Percentiles rank a stretch among this genome's conserved stretches.
Conservation (phyloP, 2,888 invertebrate genomes). For the Nemotelus pantherinus region DNA sequence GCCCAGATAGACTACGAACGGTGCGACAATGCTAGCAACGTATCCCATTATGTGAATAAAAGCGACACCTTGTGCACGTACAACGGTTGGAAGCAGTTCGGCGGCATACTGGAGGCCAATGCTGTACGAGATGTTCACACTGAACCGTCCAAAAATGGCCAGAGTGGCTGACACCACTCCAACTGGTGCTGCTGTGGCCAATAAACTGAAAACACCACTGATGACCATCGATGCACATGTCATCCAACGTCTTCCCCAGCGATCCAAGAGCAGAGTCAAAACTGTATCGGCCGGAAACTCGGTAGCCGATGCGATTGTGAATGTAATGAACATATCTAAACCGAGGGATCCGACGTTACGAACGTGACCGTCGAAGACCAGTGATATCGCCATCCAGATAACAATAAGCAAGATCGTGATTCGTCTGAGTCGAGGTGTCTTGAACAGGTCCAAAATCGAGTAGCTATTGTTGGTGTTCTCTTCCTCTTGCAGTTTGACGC, state of each 20-base stretch:
- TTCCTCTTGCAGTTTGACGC: slow-evolving; percentile 74
- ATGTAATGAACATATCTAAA: slow-evolving; percentile 84
- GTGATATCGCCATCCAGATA: slow-evolving; percentile 90
- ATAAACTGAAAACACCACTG: slow-evolving; percentile 82
- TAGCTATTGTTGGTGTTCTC: slow-evolving; percentile 76
- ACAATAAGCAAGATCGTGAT: slow-evolving; percentile 81
- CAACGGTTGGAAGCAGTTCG: slow-evolving; percentile 86
- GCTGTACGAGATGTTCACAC: slow-evolving; percentile 89
- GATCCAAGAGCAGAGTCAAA: slow-evolving; percentile 74
- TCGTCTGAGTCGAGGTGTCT: slow-evolving; percentile 77
- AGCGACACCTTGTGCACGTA: slow-evolving; percentile 86
- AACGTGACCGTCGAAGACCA: slow-evolving; percentile 90
- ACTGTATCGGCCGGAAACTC: slow-evolving; percentile 87
- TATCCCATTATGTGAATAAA: slow-evolving; percentile 90
- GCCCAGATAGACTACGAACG: slow-evolving; percentile 85
- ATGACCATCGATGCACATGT: slow-evolving; percentile 84
- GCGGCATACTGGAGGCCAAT: slow-evolving; percentile 91
- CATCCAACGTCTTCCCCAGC: slow-evolving; percentile 86
- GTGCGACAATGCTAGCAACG: slow-evolving; percentile 82
- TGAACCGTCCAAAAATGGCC: slow-evolving; percentile 84
- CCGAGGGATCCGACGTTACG: slow-evolving; percentile 87
- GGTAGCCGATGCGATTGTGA: slow-evolving; percentile 84
- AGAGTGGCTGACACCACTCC: slow-evolving; percentile 79
- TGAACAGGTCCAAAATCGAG: slow-evolving; percentile 84
- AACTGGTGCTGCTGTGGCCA: slow-evolving; percentile 78